phyloP scores from a whole-genome alignment of 2,888 invertebrate genomes.

The Diaprepes abbreviatus region DNA sequence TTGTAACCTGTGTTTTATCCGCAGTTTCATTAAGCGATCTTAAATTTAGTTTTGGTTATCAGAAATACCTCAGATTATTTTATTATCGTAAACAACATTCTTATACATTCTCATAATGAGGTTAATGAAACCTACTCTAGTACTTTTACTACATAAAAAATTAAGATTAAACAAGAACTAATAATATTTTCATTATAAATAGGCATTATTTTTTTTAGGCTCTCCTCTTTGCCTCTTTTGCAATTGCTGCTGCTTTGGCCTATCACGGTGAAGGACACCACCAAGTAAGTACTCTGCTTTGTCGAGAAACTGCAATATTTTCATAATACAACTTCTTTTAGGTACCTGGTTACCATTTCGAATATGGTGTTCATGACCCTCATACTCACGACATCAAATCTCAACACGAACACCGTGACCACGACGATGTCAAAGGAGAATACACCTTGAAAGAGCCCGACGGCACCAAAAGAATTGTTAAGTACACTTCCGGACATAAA shows the following conservation, averaged over 20 bases:
- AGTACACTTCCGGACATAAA: conserved; percentile 62
- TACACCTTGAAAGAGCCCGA: conserved; percentile 64
- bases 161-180: too few species aligned
- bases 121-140: too few species aligned
- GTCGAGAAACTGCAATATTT: too few species aligned
- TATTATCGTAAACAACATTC: too few species aligned
- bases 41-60: too few species aligned
- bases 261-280: conserved; percentile 35
- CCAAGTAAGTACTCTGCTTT: conserved; percentile 17
- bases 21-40: too few species aligned
- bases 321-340: neutral
- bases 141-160: too few species aligned
- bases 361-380: conserved; percentile 65
- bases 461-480: conserved; percentile 63
- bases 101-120: too few species aligned
- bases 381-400: conserved; percentile 64
- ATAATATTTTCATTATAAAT: too few species aligned
- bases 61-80: too few species aligned
- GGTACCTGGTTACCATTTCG: conserved; percentile 60
- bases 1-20: too few species aligned
- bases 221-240: conserved; percentile 31
- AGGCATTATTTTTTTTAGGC: conserved; percentile 28
- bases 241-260: conserved; percentile 37
- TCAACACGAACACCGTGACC: conserved; percentile 64
- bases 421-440: conserved; percentile 62